Percentiles rank a stretch among this genome's conserved stretches.
Conservation (phyloP, 2,113 vertebrate species). For the Picathartes gymnocephalus region DNA sequence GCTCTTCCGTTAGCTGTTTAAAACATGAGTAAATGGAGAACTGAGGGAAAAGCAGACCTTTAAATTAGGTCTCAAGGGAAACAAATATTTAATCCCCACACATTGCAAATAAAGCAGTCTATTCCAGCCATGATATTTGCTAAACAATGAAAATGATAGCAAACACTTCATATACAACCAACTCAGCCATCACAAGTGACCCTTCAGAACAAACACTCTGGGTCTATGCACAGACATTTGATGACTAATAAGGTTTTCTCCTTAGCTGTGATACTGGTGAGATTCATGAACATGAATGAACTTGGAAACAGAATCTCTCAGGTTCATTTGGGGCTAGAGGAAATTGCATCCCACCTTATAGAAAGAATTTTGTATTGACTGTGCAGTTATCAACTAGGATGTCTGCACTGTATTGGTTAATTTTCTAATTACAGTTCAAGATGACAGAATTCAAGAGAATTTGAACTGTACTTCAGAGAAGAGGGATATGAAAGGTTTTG, state of each 20-base stretch:
- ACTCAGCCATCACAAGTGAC: background rate
- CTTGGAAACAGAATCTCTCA: background rate
- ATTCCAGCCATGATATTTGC: background rate
- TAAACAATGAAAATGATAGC: background rate
- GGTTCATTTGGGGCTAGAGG: background rate
- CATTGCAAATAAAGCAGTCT: slow-evolving; percentile 18
- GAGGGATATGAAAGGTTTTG: background rate
- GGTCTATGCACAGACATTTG: background rate
- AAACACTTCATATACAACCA: background rate
- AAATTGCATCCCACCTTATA: background rate
- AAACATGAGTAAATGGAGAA: slow-evolving; percentile 9
- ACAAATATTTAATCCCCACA: slow-evolving; percentile 23
- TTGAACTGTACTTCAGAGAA: background rate
- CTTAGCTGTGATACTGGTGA: background rate
- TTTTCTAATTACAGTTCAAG: background rate
- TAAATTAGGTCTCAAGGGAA: slow-evolving; percentile 46
- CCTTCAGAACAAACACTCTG: background rate
- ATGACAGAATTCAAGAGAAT: background rate
- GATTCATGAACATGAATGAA: background rate
- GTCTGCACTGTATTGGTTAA: background rate
- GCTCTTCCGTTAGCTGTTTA: background rate
- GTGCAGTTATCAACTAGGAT: background rate
- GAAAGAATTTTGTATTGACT: background rate
- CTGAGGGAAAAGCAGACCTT: slow-evolving; percentile 22
- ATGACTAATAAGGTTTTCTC: background rate